Evolutionary conservation across 2,797 vertebrate genomes (phyloP).

Genomic region (Clamator glandarius): DNA sequence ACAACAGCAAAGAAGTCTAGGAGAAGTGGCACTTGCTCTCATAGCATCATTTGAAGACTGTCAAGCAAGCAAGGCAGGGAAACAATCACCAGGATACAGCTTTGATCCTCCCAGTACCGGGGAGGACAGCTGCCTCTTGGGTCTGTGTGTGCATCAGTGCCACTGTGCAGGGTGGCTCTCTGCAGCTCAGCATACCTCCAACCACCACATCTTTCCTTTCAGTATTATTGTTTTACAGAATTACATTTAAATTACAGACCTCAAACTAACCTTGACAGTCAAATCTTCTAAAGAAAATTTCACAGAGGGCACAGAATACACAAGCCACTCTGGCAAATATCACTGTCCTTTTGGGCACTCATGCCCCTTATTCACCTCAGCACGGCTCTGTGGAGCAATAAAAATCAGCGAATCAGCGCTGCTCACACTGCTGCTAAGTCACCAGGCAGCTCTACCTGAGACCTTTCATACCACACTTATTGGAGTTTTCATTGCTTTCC

Average conservation of each 20-base stretch:
- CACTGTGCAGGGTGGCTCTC: fast-evolving
- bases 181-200: background rate
- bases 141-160: background rate
- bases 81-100: background rate
- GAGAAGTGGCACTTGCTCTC: background rate
- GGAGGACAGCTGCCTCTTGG: background rate
- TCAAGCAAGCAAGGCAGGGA: background rate
- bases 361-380: background rate
- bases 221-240: background rate
- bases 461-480: background rate
- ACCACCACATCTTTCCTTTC: background rate
- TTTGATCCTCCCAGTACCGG: fast-evolving
- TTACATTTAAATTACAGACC: background rate
- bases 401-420: background rate
- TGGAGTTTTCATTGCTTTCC: background rate
- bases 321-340: background rate
- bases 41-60: background rate
- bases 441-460: background rate
- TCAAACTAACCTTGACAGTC: background rate
- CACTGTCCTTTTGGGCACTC: background rate
- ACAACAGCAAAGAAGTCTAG: background rate
- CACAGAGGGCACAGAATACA: background rate
- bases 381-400: background rate
- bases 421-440: background rate
- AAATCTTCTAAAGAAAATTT: background rate